These are phyloP conservation scores for Daktulosphaira vitifoliae DNA, from an alignment of 1,140 invertebrate genomes.

Conservation along the genomic window DNA sequence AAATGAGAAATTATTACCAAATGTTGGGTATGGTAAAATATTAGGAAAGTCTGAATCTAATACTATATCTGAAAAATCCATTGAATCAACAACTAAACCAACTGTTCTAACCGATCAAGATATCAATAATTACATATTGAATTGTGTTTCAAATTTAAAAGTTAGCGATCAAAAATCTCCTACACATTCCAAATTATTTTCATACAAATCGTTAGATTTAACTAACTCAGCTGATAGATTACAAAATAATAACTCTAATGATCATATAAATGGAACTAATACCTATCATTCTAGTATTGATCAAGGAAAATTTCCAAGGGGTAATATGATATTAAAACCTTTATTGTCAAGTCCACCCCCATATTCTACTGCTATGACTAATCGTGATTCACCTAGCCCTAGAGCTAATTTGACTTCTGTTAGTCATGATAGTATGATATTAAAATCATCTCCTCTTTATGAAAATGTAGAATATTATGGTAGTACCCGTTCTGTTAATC, in stretches of 20 bases:
- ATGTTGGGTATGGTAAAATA: slow-evolving; percentile 17
- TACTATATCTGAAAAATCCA: neutral
- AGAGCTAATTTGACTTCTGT: neutral
- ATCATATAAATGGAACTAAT: neutral
- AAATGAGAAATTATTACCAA: slow-evolving; percentile 5
- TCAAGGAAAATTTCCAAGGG: slow-evolving; percentile 8
- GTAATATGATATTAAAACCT: slow-evolving; percentile 1
- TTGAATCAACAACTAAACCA: neutral
- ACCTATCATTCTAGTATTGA: slow-evolving; percentile 12
- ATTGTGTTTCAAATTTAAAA: slow-evolving; percentile 26
- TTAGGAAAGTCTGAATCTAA: slow-evolving; percentile 15
- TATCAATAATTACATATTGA: slow-evolving; percentile 24
- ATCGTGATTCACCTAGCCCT: slow-evolving; percentile 15
- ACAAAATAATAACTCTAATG: slow-evolving; percentile 3
- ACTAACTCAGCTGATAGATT: neutral
- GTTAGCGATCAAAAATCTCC: slow-evolving; percentile 15
- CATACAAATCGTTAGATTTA: slow-evolving; percentile 13
- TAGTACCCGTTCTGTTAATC: slow-evolving; percentile 44
- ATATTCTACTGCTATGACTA: neutral
- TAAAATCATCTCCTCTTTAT: slow-evolving; percentile 52
- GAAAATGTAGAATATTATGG: slow-evolving; percentile 73
- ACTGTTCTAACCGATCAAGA: slow-evolving; percentile 16
- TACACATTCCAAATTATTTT: slow-evolving; percentile 24
- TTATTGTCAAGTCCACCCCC: slow-evolving; percentile 15
- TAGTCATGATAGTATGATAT: neutral